Conservation (phyloP, 1,140 invertebrate genomes). For the Heterodera carotae region DNA sequence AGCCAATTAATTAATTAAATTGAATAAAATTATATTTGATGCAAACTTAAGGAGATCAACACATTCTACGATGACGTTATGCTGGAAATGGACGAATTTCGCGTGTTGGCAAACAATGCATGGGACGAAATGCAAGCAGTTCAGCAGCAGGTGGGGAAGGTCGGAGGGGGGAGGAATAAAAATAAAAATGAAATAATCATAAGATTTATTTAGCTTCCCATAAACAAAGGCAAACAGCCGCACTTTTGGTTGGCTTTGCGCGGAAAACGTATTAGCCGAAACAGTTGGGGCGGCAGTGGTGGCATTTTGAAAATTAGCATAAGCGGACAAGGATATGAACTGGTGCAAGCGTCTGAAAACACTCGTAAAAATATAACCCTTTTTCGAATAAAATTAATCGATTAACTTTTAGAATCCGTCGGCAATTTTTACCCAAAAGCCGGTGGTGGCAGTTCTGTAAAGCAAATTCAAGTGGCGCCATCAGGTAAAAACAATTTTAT, state of each 20-base stretch:
- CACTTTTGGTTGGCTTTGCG: not conserved
- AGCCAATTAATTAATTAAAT: not conserved
- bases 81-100: slow-evolving; percentile 36
- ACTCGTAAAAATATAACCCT: not conserved
- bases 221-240: no score
- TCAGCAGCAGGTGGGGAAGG: not conserved
- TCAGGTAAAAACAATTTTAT: not conserved
- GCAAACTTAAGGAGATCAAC: slow-evolving; percentile 25
- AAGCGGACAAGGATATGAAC: not conserved
- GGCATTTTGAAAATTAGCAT: not conserved
- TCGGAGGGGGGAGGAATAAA: not conserved
- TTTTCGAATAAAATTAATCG: not conserved
- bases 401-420: not conserved
- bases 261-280: not conserved
- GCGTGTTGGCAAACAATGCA: slow-evolving; percentile 36
- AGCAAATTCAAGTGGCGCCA: not conserved
- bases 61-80: slow-evolving; percentile 33
- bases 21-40: not conserved
- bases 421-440: not conserved
- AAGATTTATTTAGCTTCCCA: not conserved
- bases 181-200: not conserved
- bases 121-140: slow-evolving; percentile 30
- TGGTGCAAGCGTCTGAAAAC: not conserved
- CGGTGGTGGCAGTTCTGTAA: not conserved
- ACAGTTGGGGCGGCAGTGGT: not conserved